Conservation (phyloP, 2,888 invertebrate species). For the Drosophila kokeensis region DNA sequence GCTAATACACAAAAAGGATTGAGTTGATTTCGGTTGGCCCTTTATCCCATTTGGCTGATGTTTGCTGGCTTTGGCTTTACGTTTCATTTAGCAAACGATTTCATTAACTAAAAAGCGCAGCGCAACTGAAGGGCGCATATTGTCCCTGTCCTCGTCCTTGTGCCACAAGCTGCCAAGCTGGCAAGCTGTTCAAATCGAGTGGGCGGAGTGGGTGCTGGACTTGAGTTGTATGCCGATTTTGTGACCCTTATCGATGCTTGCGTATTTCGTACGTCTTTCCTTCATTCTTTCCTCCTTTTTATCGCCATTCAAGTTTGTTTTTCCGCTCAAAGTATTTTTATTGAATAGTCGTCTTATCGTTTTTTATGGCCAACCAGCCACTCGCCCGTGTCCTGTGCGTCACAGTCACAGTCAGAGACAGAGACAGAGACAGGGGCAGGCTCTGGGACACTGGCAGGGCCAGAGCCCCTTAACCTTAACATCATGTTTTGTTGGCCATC, state of each 20-base stretch:
- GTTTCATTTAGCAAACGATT: slow-evolving; percentile 84
- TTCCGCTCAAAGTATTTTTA: slow-evolving; percentile 84
- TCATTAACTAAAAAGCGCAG: slow-evolving; percentile 82
- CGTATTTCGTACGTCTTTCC: slow-evolving; percentile 18
- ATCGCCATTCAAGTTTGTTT: slow-evolving; percentile 83
- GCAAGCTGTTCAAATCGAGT: slow-evolving; percentile 48
- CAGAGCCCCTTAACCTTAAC: slow-evolving; percentile 24
- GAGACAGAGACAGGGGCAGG: slow-evolving; percentile 4
- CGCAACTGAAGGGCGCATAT: slow-evolving; percentile 53
- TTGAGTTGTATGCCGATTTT: slow-evolving; percentile 40
- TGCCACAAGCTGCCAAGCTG: slow-evolving; percentile 8
- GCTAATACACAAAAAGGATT: slow-evolving; percentile 34
- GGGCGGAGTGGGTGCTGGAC: slow-evolving; percentile 57
- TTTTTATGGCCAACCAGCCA: slow-evolving; percentile 74
- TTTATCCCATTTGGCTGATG: slow-evolving; percentile 29
- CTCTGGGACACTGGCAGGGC: slow-evolving; percentile 11
- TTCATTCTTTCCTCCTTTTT: slow-evolving; percentile 41
- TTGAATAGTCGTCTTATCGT: slow-evolving; percentile 77
- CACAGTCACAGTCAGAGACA: slow-evolving; percentile 12
- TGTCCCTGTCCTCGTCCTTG: slow-evolving; percentile 44
- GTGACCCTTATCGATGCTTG: slow-evolving; percentile 57
- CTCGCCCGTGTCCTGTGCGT: slow-evolving; percentile 56
- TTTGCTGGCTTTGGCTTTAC: slow-evolving; percentile 73
- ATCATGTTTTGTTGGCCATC: slow-evolving; percentile 25
- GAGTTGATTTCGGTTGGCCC: slow-evolving; percentile 16